Base-by-base conservation (phyloP, 2,113 vertebrate species). In the Lagenorhynchus albirostris region DNA sequence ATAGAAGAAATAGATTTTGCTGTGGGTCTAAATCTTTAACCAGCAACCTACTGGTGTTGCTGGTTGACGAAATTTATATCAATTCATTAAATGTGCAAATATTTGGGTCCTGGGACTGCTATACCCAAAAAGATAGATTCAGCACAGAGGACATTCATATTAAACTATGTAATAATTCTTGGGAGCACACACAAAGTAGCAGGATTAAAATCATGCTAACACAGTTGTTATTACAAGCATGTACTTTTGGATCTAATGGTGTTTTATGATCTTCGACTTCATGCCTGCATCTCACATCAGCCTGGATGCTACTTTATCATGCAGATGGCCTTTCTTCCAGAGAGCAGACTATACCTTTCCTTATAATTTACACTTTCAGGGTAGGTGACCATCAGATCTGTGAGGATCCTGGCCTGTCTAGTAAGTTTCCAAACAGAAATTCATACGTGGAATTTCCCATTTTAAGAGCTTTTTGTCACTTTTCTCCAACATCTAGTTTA, bases 71-170 rank as follows among this genome's bases (percentile, higher is more conserved):
- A 83, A 26, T 74, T 88, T 89, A 65, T 92, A 79, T 96, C 92
- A 91, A 94, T 87, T 96, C 62, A 94, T 92, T 91, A 96, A 93
- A 82, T 88, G 21, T 74, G 58, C 23, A 91, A 90, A 80, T 96
- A 93, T 25, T 84, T 93, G 89, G 21, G 31, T 94, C 38, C n/a
- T 90, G 14, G 53, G 11, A 55, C 50, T 86, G 8, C 38, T 83
- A 44, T 25, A 67, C n/a, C 33, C 60, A 38, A 65, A 89, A 97
- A 95, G 31, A 76, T 53, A 65, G 79, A 91, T 92, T 63, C 23
- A 81, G 8, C 44, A 38, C 31, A 84, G n/a, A 93, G 29, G 76
- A 58, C 53, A 77, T 91, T 95, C 65, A 18, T 88, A 93, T 76
- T 95, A 76, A 89, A 86, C 15, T 91, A 50, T 76, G 44, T 25